phyloP scores from a whole-genome alignment of 2,113 vertebrate species.

The Lonchura striata region DNA sequence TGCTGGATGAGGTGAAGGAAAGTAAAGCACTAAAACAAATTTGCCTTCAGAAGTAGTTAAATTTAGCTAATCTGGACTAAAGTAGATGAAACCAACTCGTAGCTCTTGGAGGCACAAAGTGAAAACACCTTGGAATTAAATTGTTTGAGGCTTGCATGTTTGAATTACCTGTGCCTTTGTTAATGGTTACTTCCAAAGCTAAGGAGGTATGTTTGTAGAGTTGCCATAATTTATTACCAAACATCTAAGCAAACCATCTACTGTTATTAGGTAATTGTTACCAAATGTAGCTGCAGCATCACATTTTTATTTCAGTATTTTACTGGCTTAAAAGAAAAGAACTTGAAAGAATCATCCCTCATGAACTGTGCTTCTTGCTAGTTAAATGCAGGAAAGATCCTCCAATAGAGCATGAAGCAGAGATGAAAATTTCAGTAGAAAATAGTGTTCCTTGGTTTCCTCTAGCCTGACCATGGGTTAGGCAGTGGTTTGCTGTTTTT shows the following conservation, averaged over 20 bases:
- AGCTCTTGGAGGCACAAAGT: background rate
- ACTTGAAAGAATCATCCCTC: background rate
- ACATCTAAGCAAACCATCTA: background rate
- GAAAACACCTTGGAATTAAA: background rate
- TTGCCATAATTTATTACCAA: background rate
- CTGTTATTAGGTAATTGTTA: background rate
- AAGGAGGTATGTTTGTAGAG: background rate
- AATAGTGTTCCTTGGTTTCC: background rate
- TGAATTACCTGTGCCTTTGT: background rate
- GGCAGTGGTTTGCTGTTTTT: background rate
- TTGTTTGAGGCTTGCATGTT: background rate
- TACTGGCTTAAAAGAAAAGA: background rate
- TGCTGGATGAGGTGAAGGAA: background rate
- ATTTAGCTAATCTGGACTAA: background rate
- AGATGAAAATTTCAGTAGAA: background rate
- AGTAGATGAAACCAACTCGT: background rate
- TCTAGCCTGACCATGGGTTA: background rate
- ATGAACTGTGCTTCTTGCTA: background rate
- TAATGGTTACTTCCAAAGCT: background rate
- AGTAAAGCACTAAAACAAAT: background rate
- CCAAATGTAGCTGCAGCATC: background rate
- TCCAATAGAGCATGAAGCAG: background rate
- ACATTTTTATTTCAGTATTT: background rate
- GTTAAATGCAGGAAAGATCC: background rate
- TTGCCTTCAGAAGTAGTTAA: background rate